phyloP scores from a whole-genome alignment of 1,140 invertebrate species.

The Eriosoma lanigerum region DNA sequence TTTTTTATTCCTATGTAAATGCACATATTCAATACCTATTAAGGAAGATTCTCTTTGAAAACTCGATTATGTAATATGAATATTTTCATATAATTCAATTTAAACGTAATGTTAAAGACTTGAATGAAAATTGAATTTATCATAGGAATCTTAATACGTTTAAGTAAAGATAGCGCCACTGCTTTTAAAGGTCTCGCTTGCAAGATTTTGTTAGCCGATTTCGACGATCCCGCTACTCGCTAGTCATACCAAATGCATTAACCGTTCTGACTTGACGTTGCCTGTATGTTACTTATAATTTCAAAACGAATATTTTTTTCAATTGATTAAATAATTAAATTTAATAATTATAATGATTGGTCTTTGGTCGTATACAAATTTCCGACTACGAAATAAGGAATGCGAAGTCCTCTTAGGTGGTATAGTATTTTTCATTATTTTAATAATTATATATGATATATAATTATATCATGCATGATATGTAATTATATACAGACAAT shows the following conservation, averaged over 20 bases:
- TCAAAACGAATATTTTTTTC: no score
- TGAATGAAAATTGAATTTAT: no score
- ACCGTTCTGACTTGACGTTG: background rate
- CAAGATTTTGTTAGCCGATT: background rate
- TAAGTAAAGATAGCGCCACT: slow-evolving; percentile 44
- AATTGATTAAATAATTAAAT: background rate
- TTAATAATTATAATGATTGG: slow-evolving; percentile 57
- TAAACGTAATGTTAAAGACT: no score
- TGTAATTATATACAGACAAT: no score
- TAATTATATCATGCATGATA: no score
- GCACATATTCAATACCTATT: no score
- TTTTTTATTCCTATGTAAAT: no score
- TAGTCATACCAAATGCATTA: slow-evolving; percentile 30
- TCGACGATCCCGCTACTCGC: background rate
- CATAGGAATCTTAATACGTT: background rate
- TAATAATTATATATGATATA: no score
- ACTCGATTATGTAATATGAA: no score
- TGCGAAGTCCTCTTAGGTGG: slow-evolving; percentile 59
- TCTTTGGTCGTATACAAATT: slow-evolving; percentile 60
- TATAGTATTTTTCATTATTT: slow-evolving; percentile 29
- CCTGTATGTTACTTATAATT: background rate
- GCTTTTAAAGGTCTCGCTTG: slow-evolving; percentile 8
- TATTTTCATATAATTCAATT: no score
- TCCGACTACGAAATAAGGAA: slow-evolving; percentile 58
- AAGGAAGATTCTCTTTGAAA: no score